These are phyloP conservation scores for Balanococcus diminutus DNA, from an alignment of 2,888 invertebrate genomes.

Conservation along the genomic window DNA sequence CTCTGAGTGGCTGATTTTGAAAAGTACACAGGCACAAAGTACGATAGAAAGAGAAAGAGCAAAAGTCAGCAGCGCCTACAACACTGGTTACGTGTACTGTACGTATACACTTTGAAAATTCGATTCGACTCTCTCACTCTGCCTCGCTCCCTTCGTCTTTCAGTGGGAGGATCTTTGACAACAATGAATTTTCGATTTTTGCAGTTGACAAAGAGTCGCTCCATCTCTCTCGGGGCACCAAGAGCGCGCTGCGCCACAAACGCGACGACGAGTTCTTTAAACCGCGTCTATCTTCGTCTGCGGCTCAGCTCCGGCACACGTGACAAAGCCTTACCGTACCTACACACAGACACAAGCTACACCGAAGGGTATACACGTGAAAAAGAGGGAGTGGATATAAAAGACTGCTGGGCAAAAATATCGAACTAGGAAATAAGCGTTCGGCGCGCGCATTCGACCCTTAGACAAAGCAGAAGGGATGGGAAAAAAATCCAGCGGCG, in stretches of 20 bases:
- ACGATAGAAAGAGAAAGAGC: too few relatives aligned
- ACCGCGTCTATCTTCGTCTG: neutral
- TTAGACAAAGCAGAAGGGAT: constrained; percentile 2
- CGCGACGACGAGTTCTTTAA: neutral
- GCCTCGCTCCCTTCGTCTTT: neutral
- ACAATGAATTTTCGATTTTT: constrained; percentile 39
- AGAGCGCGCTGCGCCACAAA: too few relatives aligned
- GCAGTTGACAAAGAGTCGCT: constrained; percentile 11
- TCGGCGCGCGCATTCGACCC: constrained; percentile 28
- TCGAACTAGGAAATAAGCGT: constrained; percentile 9
- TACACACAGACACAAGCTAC: neutral
- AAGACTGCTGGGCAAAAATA: constrained; percentile 32
- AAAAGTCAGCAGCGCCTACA: too few relatives aligned
- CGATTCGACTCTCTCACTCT: neutral
- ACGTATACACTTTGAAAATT: neutral
- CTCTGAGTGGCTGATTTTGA: neutral
- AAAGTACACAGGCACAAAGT: too few relatives aligned
- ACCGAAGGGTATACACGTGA: neutral
- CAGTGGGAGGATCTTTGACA: constrained; percentile 26
- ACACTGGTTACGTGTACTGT: neutral
- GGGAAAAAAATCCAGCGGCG: constrained; percentile 30
- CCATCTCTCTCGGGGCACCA: neutral
- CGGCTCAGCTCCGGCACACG: too few relatives aligned
- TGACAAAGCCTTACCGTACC: neutral
- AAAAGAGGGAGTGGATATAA: constrained; percentile 34